Evolutionary conservation across 1,140 invertebrate genomes (phyloP).

Genomic region (Triops longicaudatus): DNA sequence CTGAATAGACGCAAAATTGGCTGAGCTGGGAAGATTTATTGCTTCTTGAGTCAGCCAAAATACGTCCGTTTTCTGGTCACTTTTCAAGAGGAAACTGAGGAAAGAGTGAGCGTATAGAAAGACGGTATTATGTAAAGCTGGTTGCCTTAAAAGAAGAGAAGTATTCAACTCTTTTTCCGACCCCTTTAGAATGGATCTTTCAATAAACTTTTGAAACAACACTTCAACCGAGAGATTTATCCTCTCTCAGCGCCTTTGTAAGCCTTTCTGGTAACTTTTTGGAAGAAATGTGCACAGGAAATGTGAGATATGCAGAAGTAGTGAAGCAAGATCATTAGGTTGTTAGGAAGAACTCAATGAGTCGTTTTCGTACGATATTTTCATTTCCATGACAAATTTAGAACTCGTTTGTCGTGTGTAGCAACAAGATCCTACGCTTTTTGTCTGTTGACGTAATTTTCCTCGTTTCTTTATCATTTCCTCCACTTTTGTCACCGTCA

Average conservation of each 20-base stretch:
- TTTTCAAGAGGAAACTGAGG: not conserved
- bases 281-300: not conserved
- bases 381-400: not conserved
- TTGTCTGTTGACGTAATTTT: not conserved
- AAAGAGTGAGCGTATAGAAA: not conserved
- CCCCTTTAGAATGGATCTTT: no score
- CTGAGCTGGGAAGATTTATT: not conserved
- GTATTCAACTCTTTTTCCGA: no score
- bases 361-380: not conserved
- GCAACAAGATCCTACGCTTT: not conserved
- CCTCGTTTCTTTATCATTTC: not conserved
- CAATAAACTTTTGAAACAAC: no score
- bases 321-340: not conserved
- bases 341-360: not conserved
- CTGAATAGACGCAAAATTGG: not conserved
- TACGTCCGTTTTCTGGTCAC: not conserved
- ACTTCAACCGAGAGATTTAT: no score
- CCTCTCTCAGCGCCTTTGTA: no score
- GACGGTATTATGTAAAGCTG: not conserved
- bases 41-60: not conserved
- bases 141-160: no score
- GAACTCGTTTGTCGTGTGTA: not conserved
- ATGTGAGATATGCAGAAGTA: not conserved
- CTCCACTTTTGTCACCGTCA: not conserved
- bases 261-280: not conserved